A percentile compares a stretch with the other conserved stretches of the same genome.
Evolutionary conservation across 2,888 invertebrate species (phyloP).

Genomic region (Agrypnus murinus): DNA sequence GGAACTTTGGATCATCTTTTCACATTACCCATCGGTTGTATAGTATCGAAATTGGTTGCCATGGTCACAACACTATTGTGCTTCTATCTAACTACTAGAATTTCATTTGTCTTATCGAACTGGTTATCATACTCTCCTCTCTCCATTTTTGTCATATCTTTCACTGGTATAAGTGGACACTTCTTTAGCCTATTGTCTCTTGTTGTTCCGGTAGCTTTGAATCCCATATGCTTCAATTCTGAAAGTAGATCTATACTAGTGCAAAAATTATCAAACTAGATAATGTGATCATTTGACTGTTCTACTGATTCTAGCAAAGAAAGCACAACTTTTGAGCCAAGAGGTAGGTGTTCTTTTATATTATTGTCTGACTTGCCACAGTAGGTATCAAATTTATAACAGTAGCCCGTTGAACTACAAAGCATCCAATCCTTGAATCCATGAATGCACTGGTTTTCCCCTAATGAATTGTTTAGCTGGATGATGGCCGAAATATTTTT

Average conservation of each 20-base stretch:
- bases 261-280: no score
- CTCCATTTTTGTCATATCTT: neutral
- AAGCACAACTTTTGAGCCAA: slow-evolving; percentile 18
- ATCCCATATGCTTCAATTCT: neutral
- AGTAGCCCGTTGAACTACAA: no score
- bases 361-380: no score
- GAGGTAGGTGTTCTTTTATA: no score
- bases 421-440: slow-evolving; percentile 62
- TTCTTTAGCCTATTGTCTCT: neutral
- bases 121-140: neutral
- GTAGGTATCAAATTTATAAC: slow-evolving; percentile 56
- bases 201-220: neutral
- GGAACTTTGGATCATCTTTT: neutral
- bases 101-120: neutral
- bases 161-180: neutral
- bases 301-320: slow-evolving; percentile 1
- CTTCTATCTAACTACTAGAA: neutral
- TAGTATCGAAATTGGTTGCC: neutral
- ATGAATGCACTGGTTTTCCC: slow-evolving; percentile 60
- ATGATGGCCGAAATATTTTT: slow-evolving; percentile 56
- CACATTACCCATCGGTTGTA: neutral
- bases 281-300: neutral
- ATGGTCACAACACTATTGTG: neutral
- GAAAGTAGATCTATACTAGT: neutral
- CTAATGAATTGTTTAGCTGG: slow-evolving; percentile 58